Evolutionary conservation across 2,113 vertebrate species (phyloP), one percentile per base, ranked within the genome.

Genomic region (Saccopteryx bilineata): DNA sequence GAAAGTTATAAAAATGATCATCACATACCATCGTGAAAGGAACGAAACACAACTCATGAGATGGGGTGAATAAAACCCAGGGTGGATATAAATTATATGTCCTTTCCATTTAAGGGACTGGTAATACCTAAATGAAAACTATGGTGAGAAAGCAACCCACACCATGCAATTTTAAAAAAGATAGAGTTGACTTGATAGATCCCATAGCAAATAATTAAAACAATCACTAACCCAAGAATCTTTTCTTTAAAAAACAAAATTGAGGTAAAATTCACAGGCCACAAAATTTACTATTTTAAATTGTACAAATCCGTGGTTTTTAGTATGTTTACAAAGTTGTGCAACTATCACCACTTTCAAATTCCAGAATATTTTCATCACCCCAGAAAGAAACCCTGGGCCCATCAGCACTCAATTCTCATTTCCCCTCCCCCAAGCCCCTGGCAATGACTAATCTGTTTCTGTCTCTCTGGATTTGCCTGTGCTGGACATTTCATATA

Each of bases 1-100:
- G n/a, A 66, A 63, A 80, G 12, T 56, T 97, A 95, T 97, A 96
- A 96, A 83, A 92, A 84, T 39, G 8, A 5, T 96, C 50, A 93
- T 50, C 31, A 61, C 94, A 96, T 93, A 52, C 81, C 66, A 54
- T 10, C 0, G 0, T 69, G 48, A 76, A 87, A 96, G 94, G 71
- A 91, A 86, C 96, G 65, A 94, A 89, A 79, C 81, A 94, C 24
- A 66, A 33, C 28, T 96, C 61, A 52, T 13, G 71, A 92, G 33
- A 90, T 19, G 9, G 10, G 28, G 56, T 13, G 58, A 80, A 33
- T 91, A 76, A 81, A 92, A 94, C 56, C n/a, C 54, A 68, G 69
- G 21, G 72, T 75, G 33, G 33, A 66, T 85, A 39, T 63, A 85
- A 96, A 79, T 74, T 66, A 52, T 69, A 61, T 15, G 1, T 33